phyloP scores from a whole-genome alignment of 2,113 vertebrate genomes.

The Aleadryas rufinucha region DNA sequence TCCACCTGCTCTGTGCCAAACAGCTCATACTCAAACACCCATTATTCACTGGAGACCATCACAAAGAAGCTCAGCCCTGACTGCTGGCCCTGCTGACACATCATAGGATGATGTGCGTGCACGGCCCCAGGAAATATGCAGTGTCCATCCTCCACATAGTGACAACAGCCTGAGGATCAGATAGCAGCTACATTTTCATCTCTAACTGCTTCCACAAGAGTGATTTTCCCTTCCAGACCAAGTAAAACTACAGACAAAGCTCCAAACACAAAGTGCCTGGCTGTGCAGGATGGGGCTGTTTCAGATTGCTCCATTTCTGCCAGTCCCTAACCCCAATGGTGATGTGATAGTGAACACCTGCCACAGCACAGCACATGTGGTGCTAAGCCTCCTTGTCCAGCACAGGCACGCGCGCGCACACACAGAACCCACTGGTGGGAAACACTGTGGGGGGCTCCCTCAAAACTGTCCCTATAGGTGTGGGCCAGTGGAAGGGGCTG shows the following conservation, averaged over 20 bases:
- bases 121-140: background rate
- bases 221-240: background rate
- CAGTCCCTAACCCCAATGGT: fast-evolving
- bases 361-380: fast-evolving
- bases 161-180: background rate
- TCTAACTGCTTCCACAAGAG: background rate
- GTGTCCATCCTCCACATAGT: background rate
- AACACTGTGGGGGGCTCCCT: background rate
- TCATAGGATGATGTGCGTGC: background rate
- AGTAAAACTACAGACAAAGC: background rate
- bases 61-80: background rate
- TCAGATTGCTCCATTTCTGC: fast-evolving
- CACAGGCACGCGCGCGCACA: background rate
- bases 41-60: background rate
- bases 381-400: background rate
- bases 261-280: background rate
- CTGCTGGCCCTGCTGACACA: background rate
- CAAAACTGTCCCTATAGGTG: background rate
- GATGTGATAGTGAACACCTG: fast-evolving
- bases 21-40: background rate
- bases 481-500: background rate
- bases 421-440: background rate
- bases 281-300: background rate
- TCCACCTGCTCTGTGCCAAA: background rate
- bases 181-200: background rate